Evolutionary conservation across 1,140 invertebrate genomes (phyloP), one percentile per base, ranked within the genome.

Genomic region (Ephestia elutella): DNA sequence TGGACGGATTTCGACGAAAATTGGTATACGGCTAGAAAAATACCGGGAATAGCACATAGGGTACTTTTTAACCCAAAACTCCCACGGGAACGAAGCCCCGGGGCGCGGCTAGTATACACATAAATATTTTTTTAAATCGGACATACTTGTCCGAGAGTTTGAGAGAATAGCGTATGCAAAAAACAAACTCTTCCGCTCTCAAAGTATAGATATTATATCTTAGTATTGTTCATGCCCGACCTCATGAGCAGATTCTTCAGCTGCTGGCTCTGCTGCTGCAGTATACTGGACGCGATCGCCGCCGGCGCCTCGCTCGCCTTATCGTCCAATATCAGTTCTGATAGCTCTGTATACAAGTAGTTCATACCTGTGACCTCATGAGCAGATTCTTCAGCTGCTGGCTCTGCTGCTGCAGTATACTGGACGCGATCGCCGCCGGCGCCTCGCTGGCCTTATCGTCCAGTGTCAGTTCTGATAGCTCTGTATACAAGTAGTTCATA

Each of bases 351-450:
- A 44, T 32, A 15, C 0, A 49, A 53, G 3, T 8, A 28, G n/a
- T n/a, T n/a, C n/a, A n/a, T n/a, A n/a, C n/a, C 32, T 62, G 51
- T 28, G 25, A 89, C 84, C 77, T 72, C 83, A 86, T 82, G 48
- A 89, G 80, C 61, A 85, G 66, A 72, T 82, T 91, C 83, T 81
- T 91, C 63, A 82, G 83, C 73, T 77, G 87, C 75, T 86, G 89
- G 75, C 75, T 91, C 86, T 78, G 85, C 68, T 76, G 87, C 69
- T 76, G 90, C 65, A 72, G 81, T 77, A 86, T 91, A 82, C 63
- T 89, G 77, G 76, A 74, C 5, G 75, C 66, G 25, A 78, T 65
- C 0, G 67, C 56, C 17, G 62, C n/a, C n/a, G n/a, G 49, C n/a
- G 54, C 63, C 13, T 75, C 75, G 8, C 56, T 56, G 4, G 54